phyloP scores from a whole-genome alignment of 2,888 invertebrate genomes.

The Agapetus fuscipes region DNA sequence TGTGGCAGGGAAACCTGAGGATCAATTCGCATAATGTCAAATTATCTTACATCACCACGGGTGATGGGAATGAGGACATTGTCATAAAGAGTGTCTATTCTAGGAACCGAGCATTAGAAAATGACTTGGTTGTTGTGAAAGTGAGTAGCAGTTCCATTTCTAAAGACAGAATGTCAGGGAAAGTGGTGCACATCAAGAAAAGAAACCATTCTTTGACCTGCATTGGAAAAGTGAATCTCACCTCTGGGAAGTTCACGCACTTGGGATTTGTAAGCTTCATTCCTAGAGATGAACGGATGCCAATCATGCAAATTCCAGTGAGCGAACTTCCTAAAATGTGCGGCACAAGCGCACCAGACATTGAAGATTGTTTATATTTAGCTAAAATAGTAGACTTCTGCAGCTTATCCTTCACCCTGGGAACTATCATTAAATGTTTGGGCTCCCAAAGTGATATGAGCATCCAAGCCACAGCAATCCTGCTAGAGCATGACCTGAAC shows the following conservation, averaged over 20 bases:
- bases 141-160: conserved; percentile 25
- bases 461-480: conserved; percentile 69
- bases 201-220: conserved; percentile 62
- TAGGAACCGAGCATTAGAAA: conserved; percentile 78
- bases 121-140: conserved; percentile 66
- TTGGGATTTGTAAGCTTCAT: too few species aligned
- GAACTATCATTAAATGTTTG: conserved; percentile 56
- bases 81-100: too few species aligned
- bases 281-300: conserved; percentile 71
- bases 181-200: conserved; percentile 67
- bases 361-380: conserved; percentile 56
- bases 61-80: too few species aligned
- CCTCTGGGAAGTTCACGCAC: conserved; percentile 51
- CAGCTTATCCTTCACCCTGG: conserved; percentile 53
- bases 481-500: conserved; percentile 70
- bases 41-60: too few species aligned
- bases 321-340: conserved; percentile 56
- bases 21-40: too few species aligned
- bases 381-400: conserved; percentile 64
- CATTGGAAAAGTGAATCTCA: conserved; percentile 58
- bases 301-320: conserved; percentile 62
- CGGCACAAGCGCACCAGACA: conserved; percentile 39
- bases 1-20: too few species aligned
- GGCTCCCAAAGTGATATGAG: conserved; percentile 69
- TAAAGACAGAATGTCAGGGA: conserved; percentile 34